Evolutionary conservation across 2,113 vertebrate species (phyloP).

Genomic region (Forbesichthys agassizii): DNA sequence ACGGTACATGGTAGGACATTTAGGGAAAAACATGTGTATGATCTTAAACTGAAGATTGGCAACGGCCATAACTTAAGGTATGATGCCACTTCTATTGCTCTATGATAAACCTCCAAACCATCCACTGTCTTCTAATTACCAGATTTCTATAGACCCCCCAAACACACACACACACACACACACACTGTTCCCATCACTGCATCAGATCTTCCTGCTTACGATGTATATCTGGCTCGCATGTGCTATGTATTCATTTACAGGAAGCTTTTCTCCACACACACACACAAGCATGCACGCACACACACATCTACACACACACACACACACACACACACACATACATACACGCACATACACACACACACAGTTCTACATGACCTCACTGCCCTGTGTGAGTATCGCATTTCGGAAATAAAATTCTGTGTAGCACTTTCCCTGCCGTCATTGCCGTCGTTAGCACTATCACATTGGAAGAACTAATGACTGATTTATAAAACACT

Average conservation of each 20-base stretch:
- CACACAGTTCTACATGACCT: slow-evolving; percentile 43
- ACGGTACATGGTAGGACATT: too few species aligned
- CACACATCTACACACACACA: background rate
- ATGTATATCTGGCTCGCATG: slow-evolving; percentile 40
- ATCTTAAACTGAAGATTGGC: too few species aligned
- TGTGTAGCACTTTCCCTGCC: slow-evolving; percentile 3
- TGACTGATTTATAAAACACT: slow-evolving; percentile 35
- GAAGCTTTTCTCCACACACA: slow-evolving; percentile 11
- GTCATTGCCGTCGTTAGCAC: slow-evolving; percentile 21
- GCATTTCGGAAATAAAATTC: slow-evolving; percentile 29
- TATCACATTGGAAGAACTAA: slow-evolving; percentile 36
- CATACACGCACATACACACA: slow-evolving; percentile 6
- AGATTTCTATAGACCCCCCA: background rate
- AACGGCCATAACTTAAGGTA: too few species aligned
- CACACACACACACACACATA: background rate
- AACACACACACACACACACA: background rate
- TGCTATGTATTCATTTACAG: slow-evolving; percentile 49
- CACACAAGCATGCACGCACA: slow-evolving; percentile 8
- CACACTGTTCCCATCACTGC: slow-evolving; percentile 36
- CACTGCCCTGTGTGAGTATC: slow-evolving; percentile 15
- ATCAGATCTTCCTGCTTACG: slow-evolving; percentile 56
- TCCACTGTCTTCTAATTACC: slow-evolving; percentile 7
- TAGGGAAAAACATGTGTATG: too few species aligned
- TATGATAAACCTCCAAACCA: slow-evolving; percentile 63
- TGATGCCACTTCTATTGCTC: slow-evolving; percentile 53